Evolutionary conservation across 2,113 vertebrate species (phyloP).

Genomic region (Prolemur simus): DNA sequence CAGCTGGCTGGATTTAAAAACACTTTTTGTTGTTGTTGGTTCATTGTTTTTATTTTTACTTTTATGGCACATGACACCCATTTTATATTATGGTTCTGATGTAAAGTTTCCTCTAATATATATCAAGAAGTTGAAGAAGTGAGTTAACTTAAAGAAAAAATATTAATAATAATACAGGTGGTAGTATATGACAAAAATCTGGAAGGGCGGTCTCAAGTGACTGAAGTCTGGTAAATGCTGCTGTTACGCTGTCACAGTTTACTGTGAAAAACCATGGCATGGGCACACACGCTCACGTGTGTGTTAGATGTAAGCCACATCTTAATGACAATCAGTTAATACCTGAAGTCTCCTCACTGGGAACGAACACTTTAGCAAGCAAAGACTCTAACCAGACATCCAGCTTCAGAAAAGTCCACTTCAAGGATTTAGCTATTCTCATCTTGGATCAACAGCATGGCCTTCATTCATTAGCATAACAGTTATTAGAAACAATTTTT

Average conservation of each 20-base stretch:
- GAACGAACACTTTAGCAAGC: neutral
- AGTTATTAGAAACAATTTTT: neutral
- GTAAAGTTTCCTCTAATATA: neutral
- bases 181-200: neutral
- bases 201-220: neutral
- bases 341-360: neutral
- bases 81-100: neutral
- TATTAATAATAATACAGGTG: neutral
- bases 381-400: neutral
- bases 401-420: neutral
- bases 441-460: neutral
- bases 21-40: neutral
- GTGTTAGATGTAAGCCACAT: neutral
- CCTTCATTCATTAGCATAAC: neutral
- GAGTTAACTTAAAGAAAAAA: neutral
- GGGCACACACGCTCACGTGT: neutral
- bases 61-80: neutral
- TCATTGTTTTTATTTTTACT: neutral
- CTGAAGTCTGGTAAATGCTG: neutral
- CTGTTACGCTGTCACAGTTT: neutral
- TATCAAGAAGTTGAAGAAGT: neutral
- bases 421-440: neutral
- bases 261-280: neutral
- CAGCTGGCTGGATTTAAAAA: neutral
- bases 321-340: neutral